These are phyloP conservation scores for Autographa gamma DNA, from an alignment of 2,888 invertebrate genomes.

Conservation along the genomic window DNA sequence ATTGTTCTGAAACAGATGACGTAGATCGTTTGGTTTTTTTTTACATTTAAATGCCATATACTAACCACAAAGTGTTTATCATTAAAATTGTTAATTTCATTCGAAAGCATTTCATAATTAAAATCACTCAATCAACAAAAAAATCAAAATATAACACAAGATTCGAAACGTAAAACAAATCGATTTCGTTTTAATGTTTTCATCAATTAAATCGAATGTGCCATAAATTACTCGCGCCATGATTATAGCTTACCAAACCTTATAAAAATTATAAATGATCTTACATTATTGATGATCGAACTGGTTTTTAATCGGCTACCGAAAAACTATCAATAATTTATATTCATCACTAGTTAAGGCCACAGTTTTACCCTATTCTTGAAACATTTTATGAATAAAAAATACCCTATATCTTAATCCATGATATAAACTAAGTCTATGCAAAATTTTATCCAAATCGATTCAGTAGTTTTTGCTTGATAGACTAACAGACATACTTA, in stretches of 20 bases:
- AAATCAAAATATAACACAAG: constrained; percentile 9
- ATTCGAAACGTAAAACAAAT: constrained; percentile 1
- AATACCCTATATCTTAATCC: neutral
- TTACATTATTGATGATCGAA: constrained; percentile 36
- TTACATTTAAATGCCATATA: no score
- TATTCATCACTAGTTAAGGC: neutral
- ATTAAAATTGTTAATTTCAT: no score
- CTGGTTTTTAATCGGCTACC: constrained; percentile 47
- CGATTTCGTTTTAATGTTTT: constrained; percentile 51
- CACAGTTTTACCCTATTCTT: neutral
- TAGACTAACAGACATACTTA: neutral
- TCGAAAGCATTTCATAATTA: no score
- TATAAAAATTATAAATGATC: constrained; percentile 54
- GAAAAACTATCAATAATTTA: constrained; percentile 34
- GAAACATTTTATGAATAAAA: neutral
- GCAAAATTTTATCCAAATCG: neutral
- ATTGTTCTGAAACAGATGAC: no score
- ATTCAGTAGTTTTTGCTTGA: neutral
- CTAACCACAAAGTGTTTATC: no score
- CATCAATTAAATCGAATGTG: constrained; percentile 46
- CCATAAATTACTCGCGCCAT: constrained; percentile 48
- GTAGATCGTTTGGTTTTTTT: no score
- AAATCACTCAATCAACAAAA: no score
- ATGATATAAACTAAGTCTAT: neutral
- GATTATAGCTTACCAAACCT: constrained; percentile 41